Evolutionary conservation across 2,888 invertebrate species (phyloP).

Genomic region (Limnephilus marmoratus): DNA sequence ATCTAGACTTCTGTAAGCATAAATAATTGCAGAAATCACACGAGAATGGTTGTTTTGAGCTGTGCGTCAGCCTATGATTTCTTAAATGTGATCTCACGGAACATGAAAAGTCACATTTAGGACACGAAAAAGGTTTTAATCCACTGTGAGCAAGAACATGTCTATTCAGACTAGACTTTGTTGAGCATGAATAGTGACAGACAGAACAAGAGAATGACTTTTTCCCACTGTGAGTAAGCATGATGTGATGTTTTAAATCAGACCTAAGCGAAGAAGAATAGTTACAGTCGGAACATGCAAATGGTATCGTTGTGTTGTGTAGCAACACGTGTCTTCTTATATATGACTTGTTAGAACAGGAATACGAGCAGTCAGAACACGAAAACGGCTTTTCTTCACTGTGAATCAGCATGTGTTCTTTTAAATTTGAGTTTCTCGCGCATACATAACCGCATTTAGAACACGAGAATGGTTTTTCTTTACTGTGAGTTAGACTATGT

Average conservation of each 20-base stretch:
- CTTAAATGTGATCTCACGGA: no score
- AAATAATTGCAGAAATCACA: no score
- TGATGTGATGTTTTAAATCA: background rate
- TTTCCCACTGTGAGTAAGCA: no score
- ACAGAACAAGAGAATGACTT: no score
- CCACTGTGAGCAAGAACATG: no score
- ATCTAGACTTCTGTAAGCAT: no score
- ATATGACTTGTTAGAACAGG: background rate
- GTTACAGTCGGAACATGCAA: background rate
- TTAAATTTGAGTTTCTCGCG: background rate
- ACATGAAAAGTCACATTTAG: no score
- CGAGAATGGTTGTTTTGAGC: no score
- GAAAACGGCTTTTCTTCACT: background rate
- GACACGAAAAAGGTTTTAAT: no score
- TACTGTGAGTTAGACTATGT: background rate
- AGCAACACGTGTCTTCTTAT: background rate
- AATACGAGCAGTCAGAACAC: background rate
- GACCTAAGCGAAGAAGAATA: background rate
- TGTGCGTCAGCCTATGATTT: no score
- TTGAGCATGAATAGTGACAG: no score
- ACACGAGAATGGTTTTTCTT: background rate
- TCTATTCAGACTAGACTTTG: no score
- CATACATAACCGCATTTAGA: background rate
- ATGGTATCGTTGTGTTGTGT: background rate
- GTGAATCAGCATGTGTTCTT: background rate